Evolutionary conservation across 1,140 invertebrate genomes (phyloP).

Genomic region (Drosophila sp.): DNA sequence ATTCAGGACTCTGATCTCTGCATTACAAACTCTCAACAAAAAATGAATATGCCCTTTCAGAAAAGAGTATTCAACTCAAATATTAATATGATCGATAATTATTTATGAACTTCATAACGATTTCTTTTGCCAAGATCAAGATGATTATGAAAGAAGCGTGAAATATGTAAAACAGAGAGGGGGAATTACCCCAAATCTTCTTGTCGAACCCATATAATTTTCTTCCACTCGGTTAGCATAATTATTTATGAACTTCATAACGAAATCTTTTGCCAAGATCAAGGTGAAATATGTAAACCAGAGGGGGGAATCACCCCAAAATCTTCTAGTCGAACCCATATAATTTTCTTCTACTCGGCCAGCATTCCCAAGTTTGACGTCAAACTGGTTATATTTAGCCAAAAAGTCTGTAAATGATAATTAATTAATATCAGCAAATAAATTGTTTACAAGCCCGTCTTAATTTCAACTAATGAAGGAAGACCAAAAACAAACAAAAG

Average conservation of each 20-base stretch:
- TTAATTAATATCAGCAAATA: constrained; percentile 48
- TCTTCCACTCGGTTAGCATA: not conserved
- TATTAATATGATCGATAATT: not conserved
- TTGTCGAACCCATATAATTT: not conserved
- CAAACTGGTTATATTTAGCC: constrained; percentile 16
- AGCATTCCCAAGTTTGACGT: not conserved
- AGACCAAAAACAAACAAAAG: constrained; percentile 16
- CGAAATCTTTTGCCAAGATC: not conserved
- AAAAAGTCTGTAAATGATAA: constrained; percentile 36
- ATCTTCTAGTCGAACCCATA: constrained; percentile 1
- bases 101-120: not conserved
- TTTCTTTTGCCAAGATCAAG: not conserved
- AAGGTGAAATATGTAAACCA: not conserved
- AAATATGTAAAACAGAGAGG: not conserved
- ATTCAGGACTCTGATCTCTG: no score
- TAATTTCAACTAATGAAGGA: constrained; percentile 40
- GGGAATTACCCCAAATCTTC: constrained; percentile 20
- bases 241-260: not conserved
- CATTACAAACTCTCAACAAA: not conserved
- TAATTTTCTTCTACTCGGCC: not conserved
- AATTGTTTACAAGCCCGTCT: constrained; percentile 32
- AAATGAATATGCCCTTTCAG: not conserved
- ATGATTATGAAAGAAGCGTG: not conserved
- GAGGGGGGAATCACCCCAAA: constrained; percentile 10
- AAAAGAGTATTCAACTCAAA: not conserved